Conservation (phyloP, 1,140 invertebrate species). For the Latrodectus geometricus region DNA sequence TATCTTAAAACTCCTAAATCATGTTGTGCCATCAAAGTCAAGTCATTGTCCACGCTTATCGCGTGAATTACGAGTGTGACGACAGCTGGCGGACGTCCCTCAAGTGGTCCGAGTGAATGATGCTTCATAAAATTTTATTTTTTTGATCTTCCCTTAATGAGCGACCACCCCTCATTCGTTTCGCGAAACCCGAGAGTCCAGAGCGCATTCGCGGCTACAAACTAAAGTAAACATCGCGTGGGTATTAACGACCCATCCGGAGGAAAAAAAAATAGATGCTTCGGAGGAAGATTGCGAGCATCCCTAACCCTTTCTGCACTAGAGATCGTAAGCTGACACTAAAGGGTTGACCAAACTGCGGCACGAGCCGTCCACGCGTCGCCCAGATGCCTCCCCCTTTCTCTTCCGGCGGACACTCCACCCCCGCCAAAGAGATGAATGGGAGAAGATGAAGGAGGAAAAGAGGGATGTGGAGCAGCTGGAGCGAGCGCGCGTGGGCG, state of each 20-base stretch:
- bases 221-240: not conserved
- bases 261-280: not conserved
- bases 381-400: not conserved
- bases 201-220: too few species aligned
- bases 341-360: conserved; percentile 12
- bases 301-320: not conserved
- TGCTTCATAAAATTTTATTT: too few species aligned
- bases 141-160: too few species aligned
- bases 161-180: too few species aligned
- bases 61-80: too few species aligned
- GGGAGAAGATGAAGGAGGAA: conserved; percentile 13
- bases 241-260: not conserved
- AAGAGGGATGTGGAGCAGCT: conserved; percentile 12
- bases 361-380: conserved; percentile 42
- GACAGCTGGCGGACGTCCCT: too few species aligned
- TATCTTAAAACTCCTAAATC: too few species aligned
- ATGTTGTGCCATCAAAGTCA: too few species aligned
- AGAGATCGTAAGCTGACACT: conserved; percentile 14
- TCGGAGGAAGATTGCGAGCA: not conserved
- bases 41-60: too few species aligned
- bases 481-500: conserved; percentile 11
- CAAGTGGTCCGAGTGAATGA: too few species aligned
- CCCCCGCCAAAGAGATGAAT: not conserved
- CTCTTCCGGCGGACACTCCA: conserved; percentile 5
- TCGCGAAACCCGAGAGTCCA: too few species aligned